Base-by-base conservation (phyloP, 1,140 invertebrate species). In the Adelges cooleyi region DNA sequence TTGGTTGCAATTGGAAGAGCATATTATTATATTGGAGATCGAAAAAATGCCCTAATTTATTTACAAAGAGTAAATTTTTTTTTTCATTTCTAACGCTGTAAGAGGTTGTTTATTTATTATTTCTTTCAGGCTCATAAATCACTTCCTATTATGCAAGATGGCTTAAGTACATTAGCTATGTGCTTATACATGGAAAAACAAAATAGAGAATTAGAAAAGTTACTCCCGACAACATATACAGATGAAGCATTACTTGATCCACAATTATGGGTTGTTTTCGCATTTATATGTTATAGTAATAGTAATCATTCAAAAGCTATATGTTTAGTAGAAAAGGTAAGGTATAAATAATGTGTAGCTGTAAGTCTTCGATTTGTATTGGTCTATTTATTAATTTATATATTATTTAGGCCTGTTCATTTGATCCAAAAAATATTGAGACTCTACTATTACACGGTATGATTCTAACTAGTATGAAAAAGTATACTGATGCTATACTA, bases 381-480 rank as follows among this genome's bases (percentile, higher is more conserved):
- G 29, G 29, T 36, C 46, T 68, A 65, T 65, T 48, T 5, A 51
- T 25, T 62, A 44, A 25, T 56, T 53, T 40, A 49, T 27, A 27
- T 17, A 46, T 62, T 66, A 66, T 54, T 46, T 79, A 80, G 67
- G 78, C 80, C 0, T 73, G 81, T 40, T 73, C 72, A 9, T 42
- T 80, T n/a, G 75, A 78, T 71, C 73, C 76, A 3, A 76, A 75
- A 5, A 80, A 81, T 71, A 76, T 86, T n/a, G 86, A 89, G 72
- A 85, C 85, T 1, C 74, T 85, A 10, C 76, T 89, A 40, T 71
- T 89, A 8, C 82, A 86, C 66, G 87, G 85, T 2, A 80, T 80
- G 69, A 81, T 86, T 46, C 75, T 89, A 2, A 74, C 85, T 27
- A 82, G 87, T 67, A 74, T 87, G 50, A 87, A 86, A 71, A 86